These are phyloP conservation scores for Arbacia lixula DNA, from an alignment of 53 echinoderm and acorn worm genomes.

Conservation along the genomic window DNA sequence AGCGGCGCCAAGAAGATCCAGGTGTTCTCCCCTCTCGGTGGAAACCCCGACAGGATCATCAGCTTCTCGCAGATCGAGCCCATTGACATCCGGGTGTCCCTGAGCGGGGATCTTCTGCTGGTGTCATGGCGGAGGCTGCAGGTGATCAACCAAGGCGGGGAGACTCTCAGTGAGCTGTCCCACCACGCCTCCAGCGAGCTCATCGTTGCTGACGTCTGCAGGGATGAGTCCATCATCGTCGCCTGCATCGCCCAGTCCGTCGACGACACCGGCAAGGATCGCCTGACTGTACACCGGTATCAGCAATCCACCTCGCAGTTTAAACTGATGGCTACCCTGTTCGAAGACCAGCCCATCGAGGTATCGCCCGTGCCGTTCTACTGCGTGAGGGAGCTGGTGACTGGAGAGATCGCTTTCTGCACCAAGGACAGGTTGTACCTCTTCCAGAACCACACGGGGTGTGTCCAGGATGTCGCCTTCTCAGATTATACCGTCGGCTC, in stretches of 20 bases:
- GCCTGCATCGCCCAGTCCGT: slow-evolving; percentile 4
- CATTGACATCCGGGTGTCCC: slow-evolving; percentile 26
- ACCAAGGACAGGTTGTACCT: slow-evolving; percentile 19
- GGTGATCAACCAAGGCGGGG: neutral
- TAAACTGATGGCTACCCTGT: neutral
- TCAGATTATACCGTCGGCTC: slow-evolving; percentile 1
- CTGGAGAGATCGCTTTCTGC: slow-evolving; percentile 34
- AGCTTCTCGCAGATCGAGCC: neutral
- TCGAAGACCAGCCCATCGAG: slow-evolving; percentile 15
- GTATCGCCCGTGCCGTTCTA: slow-evolving; percentile 19
- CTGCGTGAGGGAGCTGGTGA: slow-evolving; percentile 10
- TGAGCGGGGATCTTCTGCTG: neutral
- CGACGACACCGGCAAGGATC: neutral
- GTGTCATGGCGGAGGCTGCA: slow-evolving; percentile 11
- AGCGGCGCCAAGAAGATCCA: slow-evolving; percentile 17
- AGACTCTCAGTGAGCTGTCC: neutral
- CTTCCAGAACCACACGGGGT: slow-evolving; percentile 2
- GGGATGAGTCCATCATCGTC: neutral
- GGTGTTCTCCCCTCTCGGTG: slow-evolving; percentile 20
- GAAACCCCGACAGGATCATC: neutral
- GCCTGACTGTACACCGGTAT: slow-evolving; percentile 4
- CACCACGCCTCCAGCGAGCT: slow-evolving; percentile 1
- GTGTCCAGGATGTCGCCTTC: slow-evolving; percentile 20
- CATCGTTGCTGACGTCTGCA: slow-evolving; percentile 34
- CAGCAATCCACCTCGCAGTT: neutral